Evolutionary conservation across 2,797 vertebrate genomes (phyloP), one percentile per base, ranked within the genome.

Genomic region (Sebastes variabilis): DNA sequence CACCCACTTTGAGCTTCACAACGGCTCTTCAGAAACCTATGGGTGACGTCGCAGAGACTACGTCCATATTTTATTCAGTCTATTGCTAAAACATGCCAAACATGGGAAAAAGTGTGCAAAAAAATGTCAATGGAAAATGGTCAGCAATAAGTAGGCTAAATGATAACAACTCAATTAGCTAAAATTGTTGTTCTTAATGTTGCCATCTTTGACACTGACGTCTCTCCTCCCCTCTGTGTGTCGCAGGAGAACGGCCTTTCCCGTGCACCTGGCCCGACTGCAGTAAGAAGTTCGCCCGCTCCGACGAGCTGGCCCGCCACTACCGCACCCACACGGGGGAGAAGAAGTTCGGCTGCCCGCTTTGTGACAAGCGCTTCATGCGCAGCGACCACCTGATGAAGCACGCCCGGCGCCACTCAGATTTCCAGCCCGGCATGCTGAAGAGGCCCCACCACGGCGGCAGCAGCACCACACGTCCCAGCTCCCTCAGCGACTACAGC

Each of bases 321-420:
- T 98, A 97, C 92, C 98, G 98, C 94, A 99, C 98, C 30, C 98
- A 99, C 96, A 99, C 98, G 0, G 98, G 98, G 1, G 98, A 99
- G 90, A 99, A 99, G 96, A 98, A 98, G 90, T 99, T 99, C 14
- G 94, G 97, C 86, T 99, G 98, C 88, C 98, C 98, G 0, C 97
- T 99, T 61, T 99, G 98, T 0, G 97, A 98, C 91, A 99, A 99
- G 89, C 97, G 98, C 88, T 99, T 99, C 94, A 99, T 99, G 98
- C 97, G 98, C 90, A 99, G 98, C 14, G 98, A 99, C 94, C 98
- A 99, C 89, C 96, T 99, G 94, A 99, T 97, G 80, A 99, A 99
- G 95, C 98, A 99, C 0, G 98, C 98, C 25, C 96, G 98, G 6
- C 98, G 98, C 80, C 98, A 99, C 29, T 97, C 97, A 72, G 96